Evolutionary conservation across 2,113 vertebrate species (phyloP).

Genomic region (Podarcis cretensis): DNA sequence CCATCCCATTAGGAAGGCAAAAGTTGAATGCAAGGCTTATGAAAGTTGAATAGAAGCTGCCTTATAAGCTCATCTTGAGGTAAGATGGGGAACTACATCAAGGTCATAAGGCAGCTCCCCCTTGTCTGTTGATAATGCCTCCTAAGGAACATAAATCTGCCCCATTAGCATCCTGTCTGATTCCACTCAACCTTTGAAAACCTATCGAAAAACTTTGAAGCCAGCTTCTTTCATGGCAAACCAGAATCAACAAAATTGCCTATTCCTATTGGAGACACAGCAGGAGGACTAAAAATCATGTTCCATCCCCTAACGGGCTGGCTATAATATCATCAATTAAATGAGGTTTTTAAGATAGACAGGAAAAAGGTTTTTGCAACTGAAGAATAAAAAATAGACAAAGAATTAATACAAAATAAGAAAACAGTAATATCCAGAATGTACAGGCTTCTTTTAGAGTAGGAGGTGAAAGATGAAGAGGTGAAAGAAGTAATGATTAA

Average conservation of each 20-base stretch:
- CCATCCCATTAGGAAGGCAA: too few relatives aligned
- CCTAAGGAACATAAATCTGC: not conserved
- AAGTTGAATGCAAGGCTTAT: too few relatives aligned
- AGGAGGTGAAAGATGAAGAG: too few relatives aligned
- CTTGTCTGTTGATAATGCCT: not conserved
- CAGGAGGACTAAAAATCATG: not conserved
- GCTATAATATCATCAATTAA: too few relatives aligned
- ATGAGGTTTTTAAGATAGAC: too few relatives aligned
- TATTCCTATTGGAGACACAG: not conserved
- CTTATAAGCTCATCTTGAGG: not conserved
- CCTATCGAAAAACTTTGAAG: not conserved
- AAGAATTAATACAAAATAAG: too few relatives aligned
- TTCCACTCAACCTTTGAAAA: not conserved
- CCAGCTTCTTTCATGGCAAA: not conserved
- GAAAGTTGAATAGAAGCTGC: not conserved
- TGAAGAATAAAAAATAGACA: too few relatives aligned
- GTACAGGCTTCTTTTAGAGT: too few relatives aligned
- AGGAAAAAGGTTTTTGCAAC: too few relatives aligned
- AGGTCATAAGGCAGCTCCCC: not conserved
- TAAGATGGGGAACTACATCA: not conserved
- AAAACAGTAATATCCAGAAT: too few relatives aligned
- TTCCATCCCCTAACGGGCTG: too few relatives aligned
- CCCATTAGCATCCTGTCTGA: not conserved
- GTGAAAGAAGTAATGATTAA: too few relatives aligned
- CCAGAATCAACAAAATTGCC: not conserved